phyloP scores from a whole-genome alignment of 1,140 invertebrate species.

The Eurytemora carolleeae region DNA sequence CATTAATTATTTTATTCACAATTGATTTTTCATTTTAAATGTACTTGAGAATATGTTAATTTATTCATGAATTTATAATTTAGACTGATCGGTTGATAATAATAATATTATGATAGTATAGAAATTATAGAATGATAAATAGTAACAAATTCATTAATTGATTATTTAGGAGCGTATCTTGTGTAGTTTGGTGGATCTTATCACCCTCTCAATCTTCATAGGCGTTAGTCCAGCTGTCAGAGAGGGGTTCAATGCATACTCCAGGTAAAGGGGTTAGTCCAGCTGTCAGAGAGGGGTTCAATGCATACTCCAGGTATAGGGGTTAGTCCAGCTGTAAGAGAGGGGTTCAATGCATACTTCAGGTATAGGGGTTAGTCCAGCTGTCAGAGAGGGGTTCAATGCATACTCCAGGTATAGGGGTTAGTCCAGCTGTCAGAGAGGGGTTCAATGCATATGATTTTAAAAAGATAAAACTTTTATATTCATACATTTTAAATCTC shows the following conservation, averaged over 20 bases:
- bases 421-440: no score
- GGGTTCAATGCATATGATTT: no score
- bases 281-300: slow-evolving; percentile 46
- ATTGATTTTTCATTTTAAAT: no score
- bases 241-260: slow-evolving; percentile 37
- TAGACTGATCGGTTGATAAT: no score
- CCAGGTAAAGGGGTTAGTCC: slow-evolving; percentile 40
- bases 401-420: slow-evolving; percentile 27
- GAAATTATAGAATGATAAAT: no score
- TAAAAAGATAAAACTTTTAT: no score
- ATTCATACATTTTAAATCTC: no score
- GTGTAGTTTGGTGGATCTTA: slow-evolving; percentile 55
- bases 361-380: slow-evolving; percentile 40
- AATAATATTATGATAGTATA: no score
- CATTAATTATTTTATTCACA: no score
- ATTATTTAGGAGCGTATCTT: slow-evolving; percentile 55
- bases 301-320: slow-evolving; percentile 29
- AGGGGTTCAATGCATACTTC: slow-evolving; percentile 35
- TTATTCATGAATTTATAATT: no score
- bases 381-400: slow-evolving; percentile 46
- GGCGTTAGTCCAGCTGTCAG: slow-evolving; percentile 50
- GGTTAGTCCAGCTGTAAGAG: slow-evolving; percentile 50
- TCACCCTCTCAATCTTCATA: slow-evolving; percentile 63
- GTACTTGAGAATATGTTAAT: no score
- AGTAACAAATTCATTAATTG: no score